Percentiles rank a stretch among this genome's conserved stretches.
phyloP scores from a whole-genome alignment of 2,797 vertebrate species.

The Linurgus olivaceus region DNA sequence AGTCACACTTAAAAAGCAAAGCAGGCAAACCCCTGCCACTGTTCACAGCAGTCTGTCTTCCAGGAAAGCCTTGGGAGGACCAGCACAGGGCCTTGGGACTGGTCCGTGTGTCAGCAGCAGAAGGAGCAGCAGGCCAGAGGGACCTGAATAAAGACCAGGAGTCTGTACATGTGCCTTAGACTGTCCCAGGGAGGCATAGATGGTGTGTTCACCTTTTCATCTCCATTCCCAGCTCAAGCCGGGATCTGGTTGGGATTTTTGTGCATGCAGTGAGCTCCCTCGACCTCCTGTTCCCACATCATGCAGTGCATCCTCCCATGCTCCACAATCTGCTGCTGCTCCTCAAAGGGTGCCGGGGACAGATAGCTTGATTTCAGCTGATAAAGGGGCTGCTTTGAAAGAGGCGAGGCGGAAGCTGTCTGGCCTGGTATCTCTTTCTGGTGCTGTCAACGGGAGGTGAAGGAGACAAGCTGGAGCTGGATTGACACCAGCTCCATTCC shows the following conservation, averaged over 20 bases:
- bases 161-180: accelerated
- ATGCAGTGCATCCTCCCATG: not conserved
- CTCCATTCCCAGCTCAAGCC: not conserved
- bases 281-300: not conserved
- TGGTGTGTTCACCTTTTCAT: not conserved
- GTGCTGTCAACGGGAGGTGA: not conserved
- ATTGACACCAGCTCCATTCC: not conserved
- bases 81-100: accelerated
- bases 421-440: conserved; percentile 4
- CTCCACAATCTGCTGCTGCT: not conserved
- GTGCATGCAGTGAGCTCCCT: not conserved
- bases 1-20: not conserved
- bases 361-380: conserved; percentile 23
- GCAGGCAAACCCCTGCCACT: accelerated
- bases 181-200: not conserved
- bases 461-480: not conserved
- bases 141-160: not conserved
- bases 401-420: not conserved
- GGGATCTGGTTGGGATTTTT: not conserved
- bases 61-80: not conserved
- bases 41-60: not conserved
- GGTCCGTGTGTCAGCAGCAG: accelerated
- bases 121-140: not conserved
- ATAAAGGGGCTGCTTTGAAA: conserved; percentile 17
- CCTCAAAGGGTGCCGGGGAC: not conserved